Evolutionary conservation across 2,888 invertebrate genomes (phyloP), one percentile per base, ranked within the genome.

Genomic region (Chirona hameri): DNA sequence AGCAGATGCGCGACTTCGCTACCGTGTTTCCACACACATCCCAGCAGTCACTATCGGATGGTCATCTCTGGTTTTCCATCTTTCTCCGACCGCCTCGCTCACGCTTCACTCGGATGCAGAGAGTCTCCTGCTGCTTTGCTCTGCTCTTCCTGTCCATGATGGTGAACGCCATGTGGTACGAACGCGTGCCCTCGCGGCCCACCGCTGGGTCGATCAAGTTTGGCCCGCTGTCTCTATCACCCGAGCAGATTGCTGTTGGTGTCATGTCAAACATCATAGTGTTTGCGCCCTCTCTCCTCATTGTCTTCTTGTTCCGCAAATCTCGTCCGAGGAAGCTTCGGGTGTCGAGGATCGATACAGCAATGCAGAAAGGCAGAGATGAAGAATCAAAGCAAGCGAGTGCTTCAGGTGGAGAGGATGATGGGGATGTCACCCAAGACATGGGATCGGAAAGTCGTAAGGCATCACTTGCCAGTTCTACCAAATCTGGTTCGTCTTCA

Each of bases 61-160:
- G 89, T 15, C 90, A 90, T 85, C 86, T 90, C 72, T 90, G 90
- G 90, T 89, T 90, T 85, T 89, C 90, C 1, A 88, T 90, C 9
- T 88, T 90, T 83, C 87, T 89, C 48, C 86, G 90, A 29, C 90
- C 90, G 4, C 88, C 89, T 0, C 87, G 88, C 69, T 89, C 89
- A 81, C 86, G 89, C 52, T 90, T 89, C 86, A 89, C 89, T 0
- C 86, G 89, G 24, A 88, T 88, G 21, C 89, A 90, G 86, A 86
- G 90, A 31, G 88, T 90, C 10, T 88, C 89, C 31, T 89, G 89
- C 84, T 89, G 89, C 83, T 86, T 89, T 82, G 87, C 88, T 79
- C 87, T 90, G 83, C 87, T 90, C n/a, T 89, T 87, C 83, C 86
- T 89, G 10, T 88, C 88, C 48, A 90, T 90, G 90, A 84, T 90